These are phyloP conservation scores for Antheraea yamamai DNA, from an alignment of 2,888 invertebrate species.

Conservation along the genomic window DNA sequence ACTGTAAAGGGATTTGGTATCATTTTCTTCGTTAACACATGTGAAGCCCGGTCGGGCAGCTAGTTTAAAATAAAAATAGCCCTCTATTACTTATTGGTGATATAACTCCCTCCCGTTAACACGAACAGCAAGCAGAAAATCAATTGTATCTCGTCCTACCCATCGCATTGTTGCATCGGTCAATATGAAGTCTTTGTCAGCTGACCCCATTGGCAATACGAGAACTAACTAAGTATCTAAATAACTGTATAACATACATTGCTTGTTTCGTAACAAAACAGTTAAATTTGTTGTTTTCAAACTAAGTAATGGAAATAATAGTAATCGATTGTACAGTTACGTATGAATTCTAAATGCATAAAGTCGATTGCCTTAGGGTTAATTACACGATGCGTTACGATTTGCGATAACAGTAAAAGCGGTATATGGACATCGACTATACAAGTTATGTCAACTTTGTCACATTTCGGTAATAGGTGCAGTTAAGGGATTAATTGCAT, in stretches of 20 bases:
- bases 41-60: too few relatives aligned
- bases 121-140: conserved; percentile 49
- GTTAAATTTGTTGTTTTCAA: not conserved
- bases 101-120: not conserved
- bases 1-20: too few relatives aligned
- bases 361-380: conserved; percentile 59
- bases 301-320: conserved; percentile 4
- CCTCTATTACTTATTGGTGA: not conserved
- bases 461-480: conserved; percentile 63
- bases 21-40: too few relatives aligned
- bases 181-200: conserved; percentile 57
- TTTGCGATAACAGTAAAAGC: conserved; percentile 78
- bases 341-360: conserved; percentile 41
- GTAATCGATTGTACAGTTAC: not conserved
- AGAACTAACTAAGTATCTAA: conserved; percentile 27
- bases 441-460: conserved; percentile 68
- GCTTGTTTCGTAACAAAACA: not conserved
- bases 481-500: conserved; percentile 53
- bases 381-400: conserved; percentile 74
- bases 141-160: conserved; percentile 60
- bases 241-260: conserved; percentile 4
- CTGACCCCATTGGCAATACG: conserved; percentile 51
- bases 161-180: conserved; percentile 61
- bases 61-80: not conserved
- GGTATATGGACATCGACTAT: conserved; percentile 66